These are phyloP conservation scores for Zeuzera pyrina DNA, from an alignment of 2,888 invertebrate species.

Conservation along the genomic window DNA sequence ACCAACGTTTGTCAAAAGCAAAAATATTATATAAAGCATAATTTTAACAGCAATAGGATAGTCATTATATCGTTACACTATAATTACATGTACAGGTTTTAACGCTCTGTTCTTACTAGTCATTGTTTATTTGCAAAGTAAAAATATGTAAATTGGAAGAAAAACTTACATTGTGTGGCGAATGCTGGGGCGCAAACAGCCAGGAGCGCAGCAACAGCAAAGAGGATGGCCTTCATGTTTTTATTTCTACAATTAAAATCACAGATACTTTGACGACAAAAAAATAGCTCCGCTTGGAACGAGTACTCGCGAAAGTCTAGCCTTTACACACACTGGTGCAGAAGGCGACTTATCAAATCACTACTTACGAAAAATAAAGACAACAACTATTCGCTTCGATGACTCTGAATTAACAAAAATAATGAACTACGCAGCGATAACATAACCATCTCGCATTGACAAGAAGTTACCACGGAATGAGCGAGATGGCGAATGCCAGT, in stretches of 20 bases:
- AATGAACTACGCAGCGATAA: slow-evolving; percentile 64
- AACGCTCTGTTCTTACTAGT: no score
- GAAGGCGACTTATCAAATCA: slow-evolving; percentile 79
- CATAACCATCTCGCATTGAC: slow-evolving; percentile 53
- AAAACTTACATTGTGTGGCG: slow-evolving; percentile 79
- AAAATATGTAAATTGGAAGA: slow-evolving; percentile 20
- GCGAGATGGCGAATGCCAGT: slow-evolving; percentile 36
- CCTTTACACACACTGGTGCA: slow-evolving; percentile 96
- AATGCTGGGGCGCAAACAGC: slow-evolving; percentile 63
- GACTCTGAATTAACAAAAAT: slow-evolving; percentile 46
- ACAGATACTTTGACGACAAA: slow-evolving; percentile 63
- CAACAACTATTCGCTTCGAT: slow-evolving; percentile 36
- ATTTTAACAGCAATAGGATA: no score
- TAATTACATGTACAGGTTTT: no score
- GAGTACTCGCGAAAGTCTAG: slow-evolving; percentile 56
- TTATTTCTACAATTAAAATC: slow-evolving; percentile 54
- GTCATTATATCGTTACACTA: no score
- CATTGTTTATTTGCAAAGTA: no score
- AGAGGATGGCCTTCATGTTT: slow-evolving; percentile 73
- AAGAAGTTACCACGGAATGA: slow-evolving; percentile 42
- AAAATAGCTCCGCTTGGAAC: slow-evolving; percentile 14
- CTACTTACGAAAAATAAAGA: slow-evolving; percentile 39
- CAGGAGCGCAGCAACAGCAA: slow-evolving; percentile 61
- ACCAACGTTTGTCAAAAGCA: no score
- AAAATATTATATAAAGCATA: no score